Conservation (phyloP, 2,888 invertebrate species). For the Rhagonycha lutea region DNA sequence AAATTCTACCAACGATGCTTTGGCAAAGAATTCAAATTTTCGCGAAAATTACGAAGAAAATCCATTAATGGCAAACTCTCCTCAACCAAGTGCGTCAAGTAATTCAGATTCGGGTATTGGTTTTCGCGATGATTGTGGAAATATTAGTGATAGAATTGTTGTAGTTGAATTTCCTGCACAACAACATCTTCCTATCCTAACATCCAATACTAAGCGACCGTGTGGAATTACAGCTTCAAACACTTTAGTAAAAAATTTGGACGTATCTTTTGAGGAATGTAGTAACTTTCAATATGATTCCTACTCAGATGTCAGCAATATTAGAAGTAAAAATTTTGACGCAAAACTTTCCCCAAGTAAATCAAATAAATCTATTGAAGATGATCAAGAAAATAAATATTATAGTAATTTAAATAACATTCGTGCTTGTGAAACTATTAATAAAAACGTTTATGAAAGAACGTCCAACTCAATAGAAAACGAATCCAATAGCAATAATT, state of each 20-base stretch:
- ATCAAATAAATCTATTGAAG: constrained; percentile 24
- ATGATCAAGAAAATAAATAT: constrained; percentile 33
- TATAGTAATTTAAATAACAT: constrained; percentile 50
- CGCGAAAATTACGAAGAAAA: constrained; percentile 52
- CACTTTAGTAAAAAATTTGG: constrained; percentile 42
- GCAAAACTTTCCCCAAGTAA: constrained; percentile 28
- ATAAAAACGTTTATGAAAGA: constrained; percentile 12
- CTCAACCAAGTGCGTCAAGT: constrained; percentile 87
- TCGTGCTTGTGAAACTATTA: constrained; percentile 45
- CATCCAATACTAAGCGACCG: constrained; percentile 43
- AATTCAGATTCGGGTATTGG: constrained; percentile 96
- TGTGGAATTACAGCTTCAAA: constrained; percentile 48
- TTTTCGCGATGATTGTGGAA: constrained; percentile 85
- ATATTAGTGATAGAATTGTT: constrained; percentile 79
- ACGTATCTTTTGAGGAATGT: constrained; percentile 40
- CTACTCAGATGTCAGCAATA: constrained; percentile 33
- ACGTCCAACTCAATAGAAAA: constrained; percentile 9
- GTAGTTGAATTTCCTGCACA: constrained; percentile 73
- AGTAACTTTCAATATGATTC: constrained; percentile 3
- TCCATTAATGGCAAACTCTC: constrained; percentile 68
- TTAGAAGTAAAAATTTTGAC: constrained; percentile 36
- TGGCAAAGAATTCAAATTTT: constrained; percentile 14
- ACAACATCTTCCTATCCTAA: constrained; percentile 42
- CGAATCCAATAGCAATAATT: constrained; percentile 36
- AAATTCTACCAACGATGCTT: constrained; percentile 48